Conservation (phyloP, 2,113 vertebrate genomes). For the Microcebus jonahi region DNA sequence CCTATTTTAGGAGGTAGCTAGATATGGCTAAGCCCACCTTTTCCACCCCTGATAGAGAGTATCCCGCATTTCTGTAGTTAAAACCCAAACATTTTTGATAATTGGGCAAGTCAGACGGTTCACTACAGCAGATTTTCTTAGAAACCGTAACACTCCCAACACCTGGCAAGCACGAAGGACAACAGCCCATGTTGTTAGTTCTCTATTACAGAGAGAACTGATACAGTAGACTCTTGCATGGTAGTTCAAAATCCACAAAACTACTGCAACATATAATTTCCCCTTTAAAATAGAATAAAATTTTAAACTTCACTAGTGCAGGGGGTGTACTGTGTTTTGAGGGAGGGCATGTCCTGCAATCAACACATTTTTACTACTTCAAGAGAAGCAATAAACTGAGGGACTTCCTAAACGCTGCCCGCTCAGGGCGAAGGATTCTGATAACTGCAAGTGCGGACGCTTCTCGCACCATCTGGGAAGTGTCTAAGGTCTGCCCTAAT, state of each 20-base stretch:
- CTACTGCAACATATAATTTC: background rate
- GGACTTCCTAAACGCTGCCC: background rate
- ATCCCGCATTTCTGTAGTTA: background rate
- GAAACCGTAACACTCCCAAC: background rate
- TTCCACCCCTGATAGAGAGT: background rate
- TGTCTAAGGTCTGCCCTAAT: background rate
- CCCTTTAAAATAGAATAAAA: background rate
- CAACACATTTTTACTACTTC: conserved; percentile 36
- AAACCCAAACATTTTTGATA: background rate
- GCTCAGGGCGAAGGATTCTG: background rate
- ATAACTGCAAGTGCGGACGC: background rate
- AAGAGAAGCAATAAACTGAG: conserved; percentile 3
- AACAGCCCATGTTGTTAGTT: background rate
- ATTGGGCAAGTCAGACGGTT: background rate
- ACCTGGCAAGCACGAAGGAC: background rate
- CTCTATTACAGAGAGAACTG: background rate
- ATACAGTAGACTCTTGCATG: background rate
- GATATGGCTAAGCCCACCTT: background rate
- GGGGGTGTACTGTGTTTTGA: background rate
- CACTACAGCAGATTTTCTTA: conserved; percentile 18
- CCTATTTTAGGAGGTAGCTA: background rate
- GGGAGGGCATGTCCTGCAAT: background rate
- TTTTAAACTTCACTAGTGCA: background rate
- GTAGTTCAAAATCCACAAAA: background rate
- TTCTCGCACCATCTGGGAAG: background rate